Evolutionary conservation across 2,888 invertebrate species (phyloP).

Genomic region (Mythimna impura): DNA sequence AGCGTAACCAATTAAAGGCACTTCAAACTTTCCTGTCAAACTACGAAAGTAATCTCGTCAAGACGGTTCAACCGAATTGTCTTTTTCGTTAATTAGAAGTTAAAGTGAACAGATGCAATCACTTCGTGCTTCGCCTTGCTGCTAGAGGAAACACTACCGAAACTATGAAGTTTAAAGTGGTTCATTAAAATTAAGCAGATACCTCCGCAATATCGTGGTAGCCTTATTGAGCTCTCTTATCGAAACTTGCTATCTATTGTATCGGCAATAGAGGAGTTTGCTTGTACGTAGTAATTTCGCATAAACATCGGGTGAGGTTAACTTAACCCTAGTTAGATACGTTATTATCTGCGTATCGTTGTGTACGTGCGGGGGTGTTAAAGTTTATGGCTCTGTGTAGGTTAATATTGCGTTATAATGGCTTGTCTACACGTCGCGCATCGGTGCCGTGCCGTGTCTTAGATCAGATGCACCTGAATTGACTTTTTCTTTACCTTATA

Average conservation of each 20-base stretch:
- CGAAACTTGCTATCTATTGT: conserved; percentile 62
- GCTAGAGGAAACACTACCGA: conserved; percentile 6
- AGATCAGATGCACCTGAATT: conserved; percentile 44
- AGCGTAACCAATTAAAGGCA: conserved; percentile 37
- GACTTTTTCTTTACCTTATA: conserved; percentile 32
- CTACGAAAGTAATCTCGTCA: conserved; percentile 33
- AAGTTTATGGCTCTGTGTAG: conserved; percentile 55
- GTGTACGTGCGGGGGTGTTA: conserved; percentile 57
- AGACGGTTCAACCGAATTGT: conserved; percentile 11
- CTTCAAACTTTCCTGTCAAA: conserved; percentile 39
- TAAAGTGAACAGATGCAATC: conserved; percentile 30
- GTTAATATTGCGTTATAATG: conserved; percentile 56
- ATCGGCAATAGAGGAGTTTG: conserved; percentile 65
- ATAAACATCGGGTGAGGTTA: conserved; percentile 56
- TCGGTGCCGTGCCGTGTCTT: conserved; percentile 21
- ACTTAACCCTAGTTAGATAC: conserved; percentile 60
- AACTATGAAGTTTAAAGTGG: conserved; percentile 55
- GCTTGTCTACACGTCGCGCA: conserved; percentile 46
- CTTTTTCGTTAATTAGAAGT: conserved; percentile 33
- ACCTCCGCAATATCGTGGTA: conserved; percentile 56
- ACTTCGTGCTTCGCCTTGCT: not conserved
- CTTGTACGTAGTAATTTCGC: conserved; percentile 52
- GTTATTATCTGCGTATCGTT: conserved; percentile 54
- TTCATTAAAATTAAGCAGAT: conserved; percentile 62
- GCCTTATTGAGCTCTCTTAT: conserved; percentile 64